Evolutionary conservation across 2,888 invertebrate species (phyloP), one percentile per base, ranked within the genome.

Genomic region (Helleia helle): DNA sequence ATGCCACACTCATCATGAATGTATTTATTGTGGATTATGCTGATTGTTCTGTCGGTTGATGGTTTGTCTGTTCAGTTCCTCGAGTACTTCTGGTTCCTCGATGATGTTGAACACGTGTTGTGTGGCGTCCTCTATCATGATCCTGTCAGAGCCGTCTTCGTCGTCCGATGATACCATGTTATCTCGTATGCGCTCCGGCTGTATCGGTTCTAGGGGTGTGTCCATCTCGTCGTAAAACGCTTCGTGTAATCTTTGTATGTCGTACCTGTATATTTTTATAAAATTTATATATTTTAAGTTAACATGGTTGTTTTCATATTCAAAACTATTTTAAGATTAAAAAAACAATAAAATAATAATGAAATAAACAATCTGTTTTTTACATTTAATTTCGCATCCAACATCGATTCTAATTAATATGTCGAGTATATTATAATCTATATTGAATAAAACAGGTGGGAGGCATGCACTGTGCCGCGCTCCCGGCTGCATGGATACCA

Each of bases 21-120:
- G n/a, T n/a, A n/a, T n/a, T n/a, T 22, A 7, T 22, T 22, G 22
- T 22, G 8, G 22, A 5, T 22, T 22, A 5, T 5, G 5, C 6
- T 7, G 22, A 22, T 2, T 22, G 18, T 34, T 29, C 25, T 37
- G 22, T 11, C 7, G 18, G 28, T 15, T 39, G 22, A 30, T 37
- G 11, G 31, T 41, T 42, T 17, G 36, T 26, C 37, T 36, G 24
- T 25, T 11, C 8, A 24, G 34, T 4, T 42, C 34, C 24, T 28
- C 8, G 11, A 42, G 7, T 29, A 34, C 18, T 12, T 18, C 34
- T 9, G 18, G 34, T 6, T 34, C 22, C 11, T 34, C 34, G 18
- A 34, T 34, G 6, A 34, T 12, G 22, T 34, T 34, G 34, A 34
- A 34, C 8, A 34, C 34, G 12, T 34, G 34, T 8, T 34, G 34